phyloP scores from a whole-genome alignment of 2,797 vertebrate genomes.

The Gastrophryne carolinensis region DNA sequence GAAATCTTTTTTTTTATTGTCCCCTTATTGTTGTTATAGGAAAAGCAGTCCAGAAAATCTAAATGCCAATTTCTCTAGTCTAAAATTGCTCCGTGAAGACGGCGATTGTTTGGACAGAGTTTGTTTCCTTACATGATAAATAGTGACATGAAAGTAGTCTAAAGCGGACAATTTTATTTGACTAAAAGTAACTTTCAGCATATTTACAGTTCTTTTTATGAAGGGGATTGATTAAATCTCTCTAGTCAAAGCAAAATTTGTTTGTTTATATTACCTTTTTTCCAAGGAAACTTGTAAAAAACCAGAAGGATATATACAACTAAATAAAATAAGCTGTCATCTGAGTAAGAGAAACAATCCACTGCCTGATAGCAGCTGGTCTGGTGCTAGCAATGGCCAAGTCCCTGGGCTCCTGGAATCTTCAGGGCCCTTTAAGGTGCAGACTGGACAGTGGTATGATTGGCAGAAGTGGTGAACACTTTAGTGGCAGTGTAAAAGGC shows the following conservation, averaged over 20 bases:
- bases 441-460: too few species aligned
- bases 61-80: constrained; percentile 30
- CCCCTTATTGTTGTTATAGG: constrained; percentile 31
- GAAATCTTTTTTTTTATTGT: constrained; percentile 40
- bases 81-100: constrained; percentile 27
- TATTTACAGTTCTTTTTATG: background rate
- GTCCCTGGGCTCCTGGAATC: too few species aligned
- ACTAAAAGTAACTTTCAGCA: background rate
- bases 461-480: too few species aligned
- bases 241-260: background rate
- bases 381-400: too few species aligned
- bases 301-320: too few species aligned
- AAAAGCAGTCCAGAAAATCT: constrained; percentile 35
- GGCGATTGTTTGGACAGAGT: background rate
- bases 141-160: constrained; percentile 1
- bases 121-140: constrained; percentile 7
- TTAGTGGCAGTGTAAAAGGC: too few species aligned
- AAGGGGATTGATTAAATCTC: background rate
- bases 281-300: too few species aligned
- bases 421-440: too few species aligned
- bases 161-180: background rate
- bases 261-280: too few species aligned
- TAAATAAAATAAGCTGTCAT: too few species aligned
- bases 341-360: too few species aligned
- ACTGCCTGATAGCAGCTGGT: too few species aligned